phyloP scores from a whole-genome alignment of 2,797 vertebrate species.

The Xenentodon cancila region DNA sequence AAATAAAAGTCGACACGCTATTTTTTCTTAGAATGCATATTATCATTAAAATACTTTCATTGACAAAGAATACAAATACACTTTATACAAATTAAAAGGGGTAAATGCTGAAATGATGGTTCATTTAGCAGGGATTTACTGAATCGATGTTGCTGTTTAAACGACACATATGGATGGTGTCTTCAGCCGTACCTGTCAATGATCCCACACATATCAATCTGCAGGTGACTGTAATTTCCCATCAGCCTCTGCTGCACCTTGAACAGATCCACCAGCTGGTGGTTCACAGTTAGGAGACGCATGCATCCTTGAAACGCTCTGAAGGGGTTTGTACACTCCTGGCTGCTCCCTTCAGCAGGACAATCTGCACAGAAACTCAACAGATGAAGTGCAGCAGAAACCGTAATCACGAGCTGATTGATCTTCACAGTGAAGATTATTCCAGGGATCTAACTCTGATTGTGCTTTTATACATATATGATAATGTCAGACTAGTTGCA shows the following conservation, averaged over 20 bases:
- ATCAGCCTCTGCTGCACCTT: constrained; percentile 86
- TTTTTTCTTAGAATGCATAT: too few species aligned
- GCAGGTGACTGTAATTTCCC: constrained; percentile 91
- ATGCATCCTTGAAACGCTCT: constrained; percentile 91
- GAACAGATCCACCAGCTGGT: constrained; percentile 84
- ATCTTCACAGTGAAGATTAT: too few species aligned
- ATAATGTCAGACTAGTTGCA: too few species aligned
- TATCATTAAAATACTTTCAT: too few species aligned
- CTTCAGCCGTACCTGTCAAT: constrained; percentile 85
- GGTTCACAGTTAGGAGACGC: constrained; percentile 83
- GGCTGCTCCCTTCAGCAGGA: constrained; percentile 72
- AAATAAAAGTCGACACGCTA: too few species aligned
- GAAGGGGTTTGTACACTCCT: constrained; percentile 82
- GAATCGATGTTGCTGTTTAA: neutral
- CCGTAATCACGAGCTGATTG: too few species aligned
- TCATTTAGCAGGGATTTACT: neutral
- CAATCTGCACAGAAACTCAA: constrained; percentile 80
- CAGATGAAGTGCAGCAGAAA: neutral
- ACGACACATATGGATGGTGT: neutral
- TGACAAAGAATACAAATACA: too few species aligned
- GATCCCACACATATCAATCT: constrained; percentile 92
- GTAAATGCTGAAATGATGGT: neutral
- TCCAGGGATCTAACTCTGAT: too few species aligned
- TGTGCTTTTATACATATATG: too few species aligned
- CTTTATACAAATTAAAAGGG: neutral